Evolutionary conservation across 53 echinoderm and acorn worm species (phyloP).

Genomic region (Echinarachnius parma): DNA sequence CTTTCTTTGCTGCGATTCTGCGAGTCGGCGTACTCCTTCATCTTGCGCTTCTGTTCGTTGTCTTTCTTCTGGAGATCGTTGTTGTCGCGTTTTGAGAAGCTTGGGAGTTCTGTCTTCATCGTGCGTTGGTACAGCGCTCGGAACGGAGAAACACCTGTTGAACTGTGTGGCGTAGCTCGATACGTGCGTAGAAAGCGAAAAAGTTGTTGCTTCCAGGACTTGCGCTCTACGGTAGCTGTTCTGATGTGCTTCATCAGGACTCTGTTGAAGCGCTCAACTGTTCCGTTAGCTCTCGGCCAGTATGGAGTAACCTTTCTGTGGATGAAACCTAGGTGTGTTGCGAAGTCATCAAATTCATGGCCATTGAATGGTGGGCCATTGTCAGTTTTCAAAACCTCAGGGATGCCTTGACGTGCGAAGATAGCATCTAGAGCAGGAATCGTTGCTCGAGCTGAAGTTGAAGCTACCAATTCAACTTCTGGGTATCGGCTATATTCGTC

Average conservation of each 20-base stretch:
- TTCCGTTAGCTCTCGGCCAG: constrained; percentile 49
- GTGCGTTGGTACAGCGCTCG: no score
- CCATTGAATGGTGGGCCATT: constrained; percentile 62
- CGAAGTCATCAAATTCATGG: constrained; percentile 38
- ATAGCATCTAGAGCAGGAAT: constrained; percentile 47
- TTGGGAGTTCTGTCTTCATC: constrained; percentile 38
- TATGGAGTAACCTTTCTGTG: constrained; percentile 40
- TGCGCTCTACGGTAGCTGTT: constrained; percentile 22
- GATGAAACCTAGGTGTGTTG: constrained; percentile 19
- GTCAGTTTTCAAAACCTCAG: constrained; percentile 35
- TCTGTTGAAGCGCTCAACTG: constrained; percentile 40
- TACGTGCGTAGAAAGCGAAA: constrained; percentile 14
- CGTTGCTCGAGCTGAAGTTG: constrained; percentile 54
- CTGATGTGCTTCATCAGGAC: constrained; percentile 29
- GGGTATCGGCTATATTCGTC: constrained; percentile 35
- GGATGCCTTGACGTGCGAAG: constrained; percentile 50
- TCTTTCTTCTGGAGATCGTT: constrained; percentile 8
- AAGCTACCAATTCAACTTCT: constrained; percentile 18
- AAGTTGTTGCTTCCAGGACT: constrained; percentile 37
- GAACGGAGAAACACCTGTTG: no score
- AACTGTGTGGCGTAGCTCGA: constrained; percentile 50
- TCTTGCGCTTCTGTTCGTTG: constrained; percentile 44
- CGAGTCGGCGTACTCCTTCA: constrained; percentile 33
- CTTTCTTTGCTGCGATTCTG: constrained; percentile 27
- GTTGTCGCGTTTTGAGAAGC: not conserved